phyloP scores from a whole-genome alignment of 2,888 invertebrate genomes.

The Furcula furcula region DNA sequence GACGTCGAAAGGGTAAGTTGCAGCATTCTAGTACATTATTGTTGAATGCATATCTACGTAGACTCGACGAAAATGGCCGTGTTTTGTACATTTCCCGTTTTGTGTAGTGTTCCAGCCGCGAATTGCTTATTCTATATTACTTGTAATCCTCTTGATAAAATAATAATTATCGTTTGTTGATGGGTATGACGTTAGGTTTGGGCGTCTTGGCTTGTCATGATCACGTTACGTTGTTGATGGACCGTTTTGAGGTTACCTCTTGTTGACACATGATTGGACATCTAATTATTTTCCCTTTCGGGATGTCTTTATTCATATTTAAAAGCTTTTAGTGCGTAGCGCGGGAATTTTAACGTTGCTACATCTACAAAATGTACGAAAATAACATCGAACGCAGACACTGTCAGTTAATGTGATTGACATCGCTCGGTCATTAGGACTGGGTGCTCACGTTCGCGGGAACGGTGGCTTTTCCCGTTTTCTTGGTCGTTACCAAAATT shows the following conservation, averaged over 20 bases:
- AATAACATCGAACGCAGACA: constrained; percentile 44
- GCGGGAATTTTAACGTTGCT: constrained; percentile 17
- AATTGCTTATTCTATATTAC: constrained; percentile 25
- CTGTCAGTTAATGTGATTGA: constrained; percentile 80
- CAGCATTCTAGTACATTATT: constrained; percentile 33
- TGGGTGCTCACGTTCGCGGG: constrained; percentile 31
- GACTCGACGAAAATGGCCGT: constrained; percentile 74
- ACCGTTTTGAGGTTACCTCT: constrained; percentile 73
- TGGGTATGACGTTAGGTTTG: constrained; percentile 29
- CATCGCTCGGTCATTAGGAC: constrained; percentile 70
- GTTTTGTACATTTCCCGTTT: constrained; percentile 64
- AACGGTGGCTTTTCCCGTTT: constrained; percentile 36
- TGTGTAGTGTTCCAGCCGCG: constrained; percentile 51
- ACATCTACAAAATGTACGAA: constrained; percentile 27
- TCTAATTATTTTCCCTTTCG: constrained; percentile 13
- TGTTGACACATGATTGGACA: constrained; percentile 62
- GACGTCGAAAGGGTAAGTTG: constrained; percentile 77
- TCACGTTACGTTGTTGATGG: constrained; percentile 73
- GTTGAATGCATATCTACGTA: constrained; percentile 51
- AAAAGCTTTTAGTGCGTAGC: constrained; percentile 1
- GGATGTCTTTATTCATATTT: constrained; percentile 3
- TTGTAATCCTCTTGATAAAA: constrained; percentile 25
- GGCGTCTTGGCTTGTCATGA: constrained; percentile 49
- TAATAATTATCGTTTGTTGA: constrained; percentile 30
- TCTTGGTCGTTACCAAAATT: constrained; percentile 34